Evolutionary conservation across 1,140 invertebrate genomes (phyloP).

Genomic region (Drosophila miranda): DNA sequence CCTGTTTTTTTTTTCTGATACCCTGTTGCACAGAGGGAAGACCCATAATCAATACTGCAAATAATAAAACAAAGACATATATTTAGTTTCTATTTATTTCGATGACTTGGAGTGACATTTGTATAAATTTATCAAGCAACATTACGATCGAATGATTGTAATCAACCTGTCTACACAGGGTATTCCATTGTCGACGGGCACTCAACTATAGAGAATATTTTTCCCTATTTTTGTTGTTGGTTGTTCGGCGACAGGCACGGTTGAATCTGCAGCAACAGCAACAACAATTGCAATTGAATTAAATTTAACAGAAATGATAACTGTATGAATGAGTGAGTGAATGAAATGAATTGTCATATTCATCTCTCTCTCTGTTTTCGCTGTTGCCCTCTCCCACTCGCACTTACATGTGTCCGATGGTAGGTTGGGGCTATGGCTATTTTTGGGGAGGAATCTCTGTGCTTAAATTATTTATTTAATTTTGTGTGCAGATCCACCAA

Average conservation of each 20-base stretch:
- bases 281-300: conserved; percentile 69
- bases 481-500: conserved; percentile 34
- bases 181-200: no score
- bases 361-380: conserved; percentile 18
- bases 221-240: conserved; percentile 30
- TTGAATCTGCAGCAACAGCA: conserved; percentile 45
- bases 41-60: no score
- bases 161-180: no score
- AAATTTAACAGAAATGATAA: conserved; percentile 62
- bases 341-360: conserved; percentile 21
- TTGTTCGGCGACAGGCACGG: conserved; percentile 67
- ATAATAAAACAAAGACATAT: no score
- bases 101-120: no score
- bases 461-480: conserved; percentile 70
- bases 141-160: no score
- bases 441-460: conserved; percentile 45
- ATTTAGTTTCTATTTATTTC: no score
- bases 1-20: conserved; percentile 13
- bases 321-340: conserved; percentile 28
- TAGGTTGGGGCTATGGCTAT: conserved; percentile 41
- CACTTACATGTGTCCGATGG: conserved; percentile 8
- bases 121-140: no score
- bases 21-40: no score
- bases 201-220: no score
- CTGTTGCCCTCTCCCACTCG: conserved; percentile 24